A percentile compares a stretch with the other conserved stretches of the same genome.
Conservation (phyloP, 2,888 invertebrate species). For the Acleris holmiana region DNA sequence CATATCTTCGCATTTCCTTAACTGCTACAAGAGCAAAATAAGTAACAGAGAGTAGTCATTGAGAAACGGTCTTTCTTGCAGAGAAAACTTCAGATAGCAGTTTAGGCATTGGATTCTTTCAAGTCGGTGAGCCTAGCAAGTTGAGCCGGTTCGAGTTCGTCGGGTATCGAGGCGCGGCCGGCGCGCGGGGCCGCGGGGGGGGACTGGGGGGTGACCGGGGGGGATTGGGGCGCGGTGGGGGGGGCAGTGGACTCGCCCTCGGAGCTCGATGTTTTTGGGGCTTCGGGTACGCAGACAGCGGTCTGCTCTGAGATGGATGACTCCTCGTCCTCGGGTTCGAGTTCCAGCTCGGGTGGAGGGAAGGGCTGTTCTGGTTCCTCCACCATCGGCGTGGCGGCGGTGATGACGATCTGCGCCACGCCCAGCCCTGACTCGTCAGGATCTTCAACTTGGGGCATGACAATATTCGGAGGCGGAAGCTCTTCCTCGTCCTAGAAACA, state of each 20-base stretch:
- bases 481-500: conserved; percentile 47
- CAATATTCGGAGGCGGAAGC: conserved; percentile 53
- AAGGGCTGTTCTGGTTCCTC: conserved; percentile 93
- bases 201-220: conserved; percentile 86
- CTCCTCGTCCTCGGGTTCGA: conserved; percentile 69
- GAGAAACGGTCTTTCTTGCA: conserved; percentile 46
- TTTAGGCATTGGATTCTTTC: conserved; percentile 95
- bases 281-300: conserved; percentile 76
- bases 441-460: conserved; percentile 66
- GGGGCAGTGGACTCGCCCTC: conserved; percentile 87
- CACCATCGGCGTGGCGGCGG: conserved; percentile 96
- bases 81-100: conserved; percentile 17
- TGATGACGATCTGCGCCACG: conserved; percentile 95
- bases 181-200: conserved; percentile 89
- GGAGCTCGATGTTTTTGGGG: conserved; percentile 85
- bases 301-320: conserved; percentile 79
- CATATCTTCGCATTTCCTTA: not conserved
- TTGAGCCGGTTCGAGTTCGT: conserved; percentile 95
- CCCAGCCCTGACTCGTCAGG: conserved; percentile 88
- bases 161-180: conserved; percentile 93
- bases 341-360: conserved; percentile 81
- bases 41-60: conserved; percentile 14
- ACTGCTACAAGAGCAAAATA: not conserved
- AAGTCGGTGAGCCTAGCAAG: conserved; percentile 94
- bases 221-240: conserved; percentile 79